phyloP scores from a whole-genome alignment of 2,888 invertebrate species.

The Eutolmus rufibarbis region DNA sequence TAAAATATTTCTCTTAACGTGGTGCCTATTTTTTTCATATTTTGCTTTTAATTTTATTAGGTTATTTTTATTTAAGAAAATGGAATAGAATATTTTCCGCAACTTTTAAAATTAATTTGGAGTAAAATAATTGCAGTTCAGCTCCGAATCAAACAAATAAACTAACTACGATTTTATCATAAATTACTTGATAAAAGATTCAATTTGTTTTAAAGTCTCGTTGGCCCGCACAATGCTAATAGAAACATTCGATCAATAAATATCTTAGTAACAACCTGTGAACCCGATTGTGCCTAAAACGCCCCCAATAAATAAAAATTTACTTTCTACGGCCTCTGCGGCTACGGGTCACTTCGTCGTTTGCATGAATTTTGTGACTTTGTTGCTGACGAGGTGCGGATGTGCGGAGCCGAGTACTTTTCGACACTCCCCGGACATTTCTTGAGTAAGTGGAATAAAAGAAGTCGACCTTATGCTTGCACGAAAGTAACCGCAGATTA shows the following conservation, averaged over 20 bases:
- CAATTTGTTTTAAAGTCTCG: not conserved
- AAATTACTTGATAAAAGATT: too few relatives aligned
- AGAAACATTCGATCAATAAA: not conserved
- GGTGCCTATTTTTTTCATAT: too few relatives aligned
- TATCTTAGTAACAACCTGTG: not conserved
- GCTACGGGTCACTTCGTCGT: not conserved
- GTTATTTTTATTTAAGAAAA: too few relatives aligned
- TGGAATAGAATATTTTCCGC: too few relatives aligned
- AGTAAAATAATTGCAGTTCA: too few relatives aligned
- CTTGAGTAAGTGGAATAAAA: constrained; percentile 42
- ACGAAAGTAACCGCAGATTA: constrained; percentile 47
- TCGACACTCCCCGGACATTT: not conserved
- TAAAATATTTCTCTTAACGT: too few relatives aligned
- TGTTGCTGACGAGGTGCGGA: not conserved
- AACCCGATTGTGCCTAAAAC: not conserved
- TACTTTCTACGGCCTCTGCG: not conserved
- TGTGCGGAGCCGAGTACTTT: constrained; percentile 9
- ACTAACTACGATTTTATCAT: too few relatives aligned
- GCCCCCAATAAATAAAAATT: not conserved
- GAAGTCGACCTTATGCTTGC: constrained; percentile 33
- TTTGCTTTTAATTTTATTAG: too few relatives aligned
- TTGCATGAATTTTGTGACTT: not conserved
- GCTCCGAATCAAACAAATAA: too few relatives aligned
- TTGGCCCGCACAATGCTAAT: not conserved
- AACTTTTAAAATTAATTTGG: too few relatives aligned